A percentile compares a stretch with the other conserved stretches of the same genome.
Evolutionary conservation across 2,888 invertebrate genomes (phyloP).

Genomic region (Tipula helvola): DNA sequence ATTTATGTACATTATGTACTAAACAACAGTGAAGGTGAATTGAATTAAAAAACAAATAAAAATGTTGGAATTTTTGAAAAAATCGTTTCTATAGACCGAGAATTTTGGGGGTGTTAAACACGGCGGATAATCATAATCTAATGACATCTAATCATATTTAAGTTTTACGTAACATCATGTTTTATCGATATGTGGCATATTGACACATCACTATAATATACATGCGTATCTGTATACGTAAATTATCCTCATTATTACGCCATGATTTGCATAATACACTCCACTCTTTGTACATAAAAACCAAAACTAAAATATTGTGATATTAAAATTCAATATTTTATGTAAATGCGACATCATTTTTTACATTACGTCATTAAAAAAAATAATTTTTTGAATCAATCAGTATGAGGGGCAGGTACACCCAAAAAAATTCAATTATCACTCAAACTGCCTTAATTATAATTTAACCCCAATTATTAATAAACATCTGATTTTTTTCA

Average conservation of each 20-base stretch:
- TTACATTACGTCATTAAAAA: not conserved
- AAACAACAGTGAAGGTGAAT: not conserved
- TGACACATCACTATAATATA: not conserved
- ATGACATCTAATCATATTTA: not conserved
- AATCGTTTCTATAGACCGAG: not conserved
- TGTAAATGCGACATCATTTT: not conserved
- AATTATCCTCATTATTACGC: not conserved
- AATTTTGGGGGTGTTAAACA: not conserved
- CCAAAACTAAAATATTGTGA: not conserved
- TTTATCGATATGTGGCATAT: not conserved
- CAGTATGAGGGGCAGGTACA: not conserved
- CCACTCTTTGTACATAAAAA: not conserved
- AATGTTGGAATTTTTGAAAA: not conserved
- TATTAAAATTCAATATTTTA: not conserved
- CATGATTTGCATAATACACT: not conserved
- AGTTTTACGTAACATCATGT: not conserved
- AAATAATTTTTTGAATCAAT: too few relatives aligned
- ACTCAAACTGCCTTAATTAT: not conserved
- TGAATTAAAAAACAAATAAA: not conserved
- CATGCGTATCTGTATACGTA: not conserved
- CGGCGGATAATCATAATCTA: not conserved
- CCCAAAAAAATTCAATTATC: not conserved
- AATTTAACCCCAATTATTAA: not conserved
- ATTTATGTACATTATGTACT: not conserved
- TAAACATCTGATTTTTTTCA: not conserved